Conservation (phyloP, 1,140 invertebrate species). For the Neodiprion fabricii region DNA sequence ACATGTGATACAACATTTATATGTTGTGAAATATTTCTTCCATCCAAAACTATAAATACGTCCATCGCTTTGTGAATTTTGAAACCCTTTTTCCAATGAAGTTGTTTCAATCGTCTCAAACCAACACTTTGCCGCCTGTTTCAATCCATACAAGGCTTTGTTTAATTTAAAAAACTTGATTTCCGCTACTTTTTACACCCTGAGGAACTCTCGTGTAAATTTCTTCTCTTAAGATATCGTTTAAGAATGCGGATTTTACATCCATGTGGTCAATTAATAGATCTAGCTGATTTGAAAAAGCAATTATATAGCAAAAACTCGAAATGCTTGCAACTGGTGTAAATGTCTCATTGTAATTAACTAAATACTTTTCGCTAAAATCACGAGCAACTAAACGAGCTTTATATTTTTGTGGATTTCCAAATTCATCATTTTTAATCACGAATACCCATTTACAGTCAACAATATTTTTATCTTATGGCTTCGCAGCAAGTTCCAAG, state of each 20-base stretch:
- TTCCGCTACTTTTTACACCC: slow-evolving; percentile 32
- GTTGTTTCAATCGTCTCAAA: slow-evolving; percentile 38
- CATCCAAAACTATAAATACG: slow-evolving; percentile 39
- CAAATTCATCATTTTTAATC: slow-evolving; percentile 43
- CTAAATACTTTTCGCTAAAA: slow-evolving; percentile 46
- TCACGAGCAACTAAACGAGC: slow-evolving; percentile 57
- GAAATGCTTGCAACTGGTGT: slow-evolving; percentile 38
- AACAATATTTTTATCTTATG: slow-evolving; percentile 38
- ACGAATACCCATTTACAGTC: slow-evolving; percentile 46
- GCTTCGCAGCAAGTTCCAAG: slow-evolving; percentile 48
- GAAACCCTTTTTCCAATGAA: slow-evolving; percentile 39
- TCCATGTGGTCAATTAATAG: slow-evolving; percentile 56
- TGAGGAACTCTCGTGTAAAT: slow-evolving; percentile 51
- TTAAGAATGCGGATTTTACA: slow-evolving; percentile 45
- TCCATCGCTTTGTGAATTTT: slow-evolving; percentile 37
- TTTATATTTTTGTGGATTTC: slow-evolving; percentile 41
- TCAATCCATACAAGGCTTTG: slow-evolving; percentile 48
- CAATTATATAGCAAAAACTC: slow-evolving; percentile 46
- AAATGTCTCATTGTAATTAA: slow-evolving; percentile 50
- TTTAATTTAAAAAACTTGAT: slow-evolving; percentile 45
- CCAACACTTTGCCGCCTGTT: slow-evolving; percentile 50
- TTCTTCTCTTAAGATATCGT: slow-evolving; percentile 49
- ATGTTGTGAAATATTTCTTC: slow-evolving; percentile 30
- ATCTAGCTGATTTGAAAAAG: slow-evolving; percentile 56
- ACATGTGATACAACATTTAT: slow-evolving; percentile 35